These are phyloP conservation scores for Euzetes globulus DNA, from an alignment of 2,888 invertebrate genomes.

Conservation along the genomic window DNA sequence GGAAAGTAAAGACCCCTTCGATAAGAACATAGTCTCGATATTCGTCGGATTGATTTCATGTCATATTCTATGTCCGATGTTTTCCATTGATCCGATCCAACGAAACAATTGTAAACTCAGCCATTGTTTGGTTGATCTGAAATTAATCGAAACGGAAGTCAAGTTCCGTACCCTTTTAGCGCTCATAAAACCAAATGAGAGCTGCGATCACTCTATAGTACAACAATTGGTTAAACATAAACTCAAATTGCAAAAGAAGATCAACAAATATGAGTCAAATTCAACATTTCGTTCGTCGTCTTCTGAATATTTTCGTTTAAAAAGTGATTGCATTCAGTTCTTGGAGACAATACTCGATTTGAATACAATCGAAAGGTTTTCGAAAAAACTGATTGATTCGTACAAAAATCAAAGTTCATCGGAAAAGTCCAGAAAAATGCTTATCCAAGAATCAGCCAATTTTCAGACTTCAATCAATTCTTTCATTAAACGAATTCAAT, in stretches of 20 bases:
- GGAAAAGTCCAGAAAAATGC: background rate
- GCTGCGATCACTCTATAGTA: constrained; percentile 36
- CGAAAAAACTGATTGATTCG: background rate
- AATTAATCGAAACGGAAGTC: constrained; percentile 37
- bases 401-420: background rate
- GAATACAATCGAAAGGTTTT: background rate
- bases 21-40: constrained; percentile 43
- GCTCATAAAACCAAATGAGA: constrained; percentile 33
- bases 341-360: constrained; percentile 20
- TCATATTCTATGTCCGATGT: constrained; percentile 49
- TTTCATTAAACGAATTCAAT: constrained; percentile 30
- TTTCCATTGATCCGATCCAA: constrained; percentile 72
- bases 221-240: constrained; percentile 7
- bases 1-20: constrained; percentile 5
- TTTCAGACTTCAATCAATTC: constrained; percentile 26
- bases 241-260: constrained; percentile 3
- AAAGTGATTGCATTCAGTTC: constrained; percentile 32
- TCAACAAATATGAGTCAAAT: constrained; percentile 35
- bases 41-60: constrained; percentile 52
- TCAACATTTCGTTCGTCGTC: constrained; percentile 37
- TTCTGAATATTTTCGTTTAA: constrained; percentile 32
- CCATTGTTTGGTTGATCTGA: constrained; percentile 62
- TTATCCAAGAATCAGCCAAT: background rate
- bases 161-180: constrained; percentile 33
- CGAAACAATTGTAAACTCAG: constrained; percentile 65